Conservation (phyloP, 1,140 invertebrate species). For the Halesus radiatus region DNA sequence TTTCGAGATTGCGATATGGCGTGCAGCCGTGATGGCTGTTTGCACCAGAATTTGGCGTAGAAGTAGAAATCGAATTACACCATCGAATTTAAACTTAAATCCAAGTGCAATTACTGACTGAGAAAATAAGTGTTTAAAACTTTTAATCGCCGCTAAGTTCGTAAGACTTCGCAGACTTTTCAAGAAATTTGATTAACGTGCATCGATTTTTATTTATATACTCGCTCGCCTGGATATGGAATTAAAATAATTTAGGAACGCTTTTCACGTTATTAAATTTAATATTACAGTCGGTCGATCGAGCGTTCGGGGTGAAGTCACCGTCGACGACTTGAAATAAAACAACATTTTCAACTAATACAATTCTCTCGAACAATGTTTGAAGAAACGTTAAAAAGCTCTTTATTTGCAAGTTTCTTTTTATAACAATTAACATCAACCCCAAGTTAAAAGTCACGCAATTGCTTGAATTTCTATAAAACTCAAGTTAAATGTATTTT, state of each 20-base stretch:
- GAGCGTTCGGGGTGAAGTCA: not conserved
- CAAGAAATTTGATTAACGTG: constrained; percentile 55
- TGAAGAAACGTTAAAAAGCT: too few relatives aligned
- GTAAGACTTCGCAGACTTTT: constrained; percentile 52
- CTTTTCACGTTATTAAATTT: constrained; percentile 17
- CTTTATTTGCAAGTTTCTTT: too few relatives aligned
- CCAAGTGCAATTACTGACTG: constrained; percentile 57
- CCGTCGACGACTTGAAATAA: not conserved
- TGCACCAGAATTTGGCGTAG: constrained; percentile 53
- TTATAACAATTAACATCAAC: too few relatives aligned
- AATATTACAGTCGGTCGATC: constrained; percentile 5
- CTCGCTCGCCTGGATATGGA: not conserved
- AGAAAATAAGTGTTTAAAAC: constrained; percentile 58
- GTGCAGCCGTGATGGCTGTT: constrained; percentile 54
- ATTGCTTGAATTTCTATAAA: too few relatives aligned
- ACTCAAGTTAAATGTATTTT: too few relatives aligned
- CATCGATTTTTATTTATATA: constrained; percentile 48
- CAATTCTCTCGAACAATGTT: too few relatives aligned
- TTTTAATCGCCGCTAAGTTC: constrained; percentile 57
- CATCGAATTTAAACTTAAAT: constrained; percentile 57
- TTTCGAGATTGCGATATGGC: constrained; percentile 56
- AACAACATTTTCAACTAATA: not conserved
- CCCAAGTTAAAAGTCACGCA: too few relatives aligned
- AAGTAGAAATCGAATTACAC: constrained; percentile 57
- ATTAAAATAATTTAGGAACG: constrained; percentile 35